Percentiles rank a stretch among this genome's conserved stretches.
Evolutionary conservation across 1,140 invertebrate genomes (phyloP).

Genomic region (Cydia fagiglandana): DNA sequence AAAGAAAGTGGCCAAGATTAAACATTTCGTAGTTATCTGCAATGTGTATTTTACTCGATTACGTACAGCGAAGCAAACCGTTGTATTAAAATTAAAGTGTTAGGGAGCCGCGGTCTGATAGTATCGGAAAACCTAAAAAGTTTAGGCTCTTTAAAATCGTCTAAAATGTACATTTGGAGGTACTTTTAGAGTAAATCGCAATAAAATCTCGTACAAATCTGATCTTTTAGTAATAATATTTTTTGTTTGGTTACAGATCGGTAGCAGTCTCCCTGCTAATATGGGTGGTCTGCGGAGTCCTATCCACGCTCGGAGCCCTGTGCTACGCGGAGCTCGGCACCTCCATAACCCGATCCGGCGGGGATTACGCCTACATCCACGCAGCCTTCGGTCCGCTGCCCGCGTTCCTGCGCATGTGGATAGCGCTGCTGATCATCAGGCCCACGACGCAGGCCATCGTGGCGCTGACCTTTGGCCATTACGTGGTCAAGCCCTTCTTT

Average conservation of each 20-base stretch:
- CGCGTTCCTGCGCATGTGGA: constrained; percentile 93
- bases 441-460: constrained; percentile 92
- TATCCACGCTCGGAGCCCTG: constrained; percentile 87
- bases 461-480: constrained; percentile 89
- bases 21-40: too few species aligned
- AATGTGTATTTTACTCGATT: too few species aligned
- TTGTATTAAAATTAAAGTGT: too few species aligned
- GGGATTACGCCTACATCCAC: constrained; percentile 93
- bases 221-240: background rate
- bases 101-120: too few species aligned
- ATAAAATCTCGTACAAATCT: too few species aligned
- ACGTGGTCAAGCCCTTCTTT: constrained; percentile 91
- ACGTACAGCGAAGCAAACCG: too few species aligned
- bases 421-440: constrained; percentile 90
- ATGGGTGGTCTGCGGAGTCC: constrained; percentile 86
- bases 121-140: too few species aligned
- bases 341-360: constrained; percentile 89
- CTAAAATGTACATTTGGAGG: too few species aligned
- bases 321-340: constrained; percentile 94
- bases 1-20: too few species aligned
- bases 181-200: too few species aligned
- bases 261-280: constrained; percentile 85
- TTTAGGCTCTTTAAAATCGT: too few species aligned
- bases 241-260: constrained; percentile 75
- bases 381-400: constrained; percentile 93